phyloP scores from a whole-genome alignment of 2,113 vertebrate species.

The Saimiri boliviensis region DNA sequence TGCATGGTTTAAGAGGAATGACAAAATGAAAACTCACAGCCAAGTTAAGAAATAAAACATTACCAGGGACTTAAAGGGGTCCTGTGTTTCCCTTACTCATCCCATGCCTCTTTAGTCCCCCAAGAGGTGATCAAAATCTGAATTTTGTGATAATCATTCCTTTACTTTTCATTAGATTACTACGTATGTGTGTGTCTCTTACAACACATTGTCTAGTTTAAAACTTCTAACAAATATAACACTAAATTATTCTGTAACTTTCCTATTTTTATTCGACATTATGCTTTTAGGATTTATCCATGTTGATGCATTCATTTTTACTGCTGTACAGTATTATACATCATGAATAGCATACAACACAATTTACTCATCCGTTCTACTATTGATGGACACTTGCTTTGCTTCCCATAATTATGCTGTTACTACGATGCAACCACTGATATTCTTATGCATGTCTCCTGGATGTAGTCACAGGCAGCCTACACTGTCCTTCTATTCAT shows the following conservation, averaged over 20 bases:
- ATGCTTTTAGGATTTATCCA: not conserved
- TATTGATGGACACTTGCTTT: not conserved
- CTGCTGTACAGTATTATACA: not conserved
- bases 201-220: not conserved
- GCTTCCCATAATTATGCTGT: not conserved
- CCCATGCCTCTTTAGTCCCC: not conserved
- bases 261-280: not conserved
- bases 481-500: not conserved
- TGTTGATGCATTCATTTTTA: not conserved
- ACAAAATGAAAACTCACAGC: not conserved
- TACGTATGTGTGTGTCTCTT: not conserved
- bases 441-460: not conserved
- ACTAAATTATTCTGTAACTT: not conserved
- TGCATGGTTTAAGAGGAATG: not conserved
- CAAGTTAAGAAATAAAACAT: constrained; percentile 38
- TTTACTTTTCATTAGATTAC: not conserved
- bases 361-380: not conserved
- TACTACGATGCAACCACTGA: not conserved
- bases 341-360: not conserved
- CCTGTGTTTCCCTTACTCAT: not conserved
- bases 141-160: not conserved
- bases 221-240: not conserved
- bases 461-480: not conserved
- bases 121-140: not conserved
- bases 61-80: not conserved